phyloP scores from a whole-genome alignment of 2,797 vertebrate species.

The Nyctalus aviator region DNA sequence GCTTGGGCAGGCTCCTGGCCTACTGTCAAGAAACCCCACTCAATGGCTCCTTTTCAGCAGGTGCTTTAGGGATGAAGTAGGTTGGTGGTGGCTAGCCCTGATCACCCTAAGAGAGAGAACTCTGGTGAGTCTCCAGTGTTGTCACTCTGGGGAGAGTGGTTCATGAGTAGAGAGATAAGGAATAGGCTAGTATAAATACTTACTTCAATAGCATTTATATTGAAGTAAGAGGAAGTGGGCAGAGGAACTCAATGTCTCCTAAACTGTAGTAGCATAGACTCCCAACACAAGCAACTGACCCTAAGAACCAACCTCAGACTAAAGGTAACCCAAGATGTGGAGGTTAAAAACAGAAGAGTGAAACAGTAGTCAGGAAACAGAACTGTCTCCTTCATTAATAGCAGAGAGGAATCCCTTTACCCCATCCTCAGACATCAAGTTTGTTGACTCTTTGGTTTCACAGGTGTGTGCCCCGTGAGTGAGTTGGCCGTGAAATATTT shows the following conservation, averaged over 20 bases:
- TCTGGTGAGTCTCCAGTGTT: slow-evolving; percentile 14
- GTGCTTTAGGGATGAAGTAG: slow-evolving; percentile 3
- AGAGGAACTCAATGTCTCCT: slow-evolving; percentile 5
- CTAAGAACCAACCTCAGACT: not conserved
- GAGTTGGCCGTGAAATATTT: slow-evolving; percentile 89
- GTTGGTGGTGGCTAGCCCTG: not conserved
- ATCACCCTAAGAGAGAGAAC: not conserved
- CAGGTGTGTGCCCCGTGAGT: slow-evolving; percentile 94
- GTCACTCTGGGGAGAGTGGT: not conserved
- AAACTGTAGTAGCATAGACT: not conserved
- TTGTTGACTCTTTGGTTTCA: slow-evolving; percentile 54
- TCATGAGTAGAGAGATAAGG: too few relatives aligned
- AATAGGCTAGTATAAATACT: too few relatives aligned
- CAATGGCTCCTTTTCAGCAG: not conserved
- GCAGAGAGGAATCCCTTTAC: not conserved
- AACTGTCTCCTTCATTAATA: slow-evolving; percentile 20
- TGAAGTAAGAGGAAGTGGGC: not conserved
- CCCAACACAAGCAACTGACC: slow-evolving; percentile 26
- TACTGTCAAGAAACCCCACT: not conserved
- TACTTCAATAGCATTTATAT: too few relatives aligned
- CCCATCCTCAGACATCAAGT: not conserved
- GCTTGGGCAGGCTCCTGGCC: not conserved
- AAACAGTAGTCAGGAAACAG: not conserved
- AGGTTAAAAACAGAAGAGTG: slow-evolving; percentile 23
- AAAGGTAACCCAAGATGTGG: not conserved